phyloP scores from a whole-genome alignment of 2,113 vertebrate genomes.

The Chaenocephalus aceratus region DNA sequence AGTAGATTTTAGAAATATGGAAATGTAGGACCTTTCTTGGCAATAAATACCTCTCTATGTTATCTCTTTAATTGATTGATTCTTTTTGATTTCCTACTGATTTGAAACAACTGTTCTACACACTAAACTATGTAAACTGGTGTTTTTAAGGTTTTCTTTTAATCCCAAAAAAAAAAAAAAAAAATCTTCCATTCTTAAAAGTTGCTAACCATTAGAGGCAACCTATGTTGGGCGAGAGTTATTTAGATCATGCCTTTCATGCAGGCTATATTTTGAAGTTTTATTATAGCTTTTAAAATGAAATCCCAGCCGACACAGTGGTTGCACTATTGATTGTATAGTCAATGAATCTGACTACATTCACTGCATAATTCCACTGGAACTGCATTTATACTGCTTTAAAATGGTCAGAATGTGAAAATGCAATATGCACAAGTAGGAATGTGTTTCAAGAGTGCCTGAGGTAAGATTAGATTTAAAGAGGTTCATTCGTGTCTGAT shows the following conservation, averaged over 20 bases:
- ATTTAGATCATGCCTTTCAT: neutral
- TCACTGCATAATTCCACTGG: neutral
- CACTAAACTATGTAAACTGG: too few species aligned
- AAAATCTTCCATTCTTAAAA: neutral
- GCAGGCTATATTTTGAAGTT: neutral
- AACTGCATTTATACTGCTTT: slow-evolving; percentile 25
- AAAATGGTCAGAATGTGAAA: slow-evolving; percentile 27
- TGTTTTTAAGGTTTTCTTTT: too few species aligned
- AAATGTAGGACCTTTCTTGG: neutral
- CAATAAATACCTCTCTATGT: neutral
- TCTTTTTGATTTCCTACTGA: too few species aligned
- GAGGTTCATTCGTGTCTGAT: slow-evolving; percentile 55
- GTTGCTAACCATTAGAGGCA: neutral
- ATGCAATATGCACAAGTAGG: slow-evolving; percentile 23
- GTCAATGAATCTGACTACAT: neutral
- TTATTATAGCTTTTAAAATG: slow-evolving; percentile 12
- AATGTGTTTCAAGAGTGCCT: slow-evolving; percentile 40
- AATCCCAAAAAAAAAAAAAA: too few species aligned
- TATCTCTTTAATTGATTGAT: too few species aligned
- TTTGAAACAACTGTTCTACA: too few species aligned
- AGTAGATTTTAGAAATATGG: neutral
- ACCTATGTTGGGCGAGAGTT: neutral
- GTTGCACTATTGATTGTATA: slow-evolving; percentile 2
- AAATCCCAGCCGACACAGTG: neutral
- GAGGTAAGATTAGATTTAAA: slow-evolving; percentile 52